phyloP scores from a whole-genome alignment of 1,140 invertebrate species.

The Drosophila ananassae region DNA sequence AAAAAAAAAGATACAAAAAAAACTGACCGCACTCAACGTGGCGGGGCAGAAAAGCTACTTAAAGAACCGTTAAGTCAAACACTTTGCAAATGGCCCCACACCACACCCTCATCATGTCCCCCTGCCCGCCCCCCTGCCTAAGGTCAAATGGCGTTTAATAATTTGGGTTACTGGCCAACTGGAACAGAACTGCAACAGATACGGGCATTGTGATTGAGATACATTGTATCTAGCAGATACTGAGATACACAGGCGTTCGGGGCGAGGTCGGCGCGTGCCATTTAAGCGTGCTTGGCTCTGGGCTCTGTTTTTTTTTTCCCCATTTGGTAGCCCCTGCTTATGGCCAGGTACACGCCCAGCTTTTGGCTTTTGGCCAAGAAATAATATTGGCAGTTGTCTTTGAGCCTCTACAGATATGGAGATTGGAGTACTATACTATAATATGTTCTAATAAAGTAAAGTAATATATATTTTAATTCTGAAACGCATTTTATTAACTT shows the following conservation, averaged over 20 bases:
- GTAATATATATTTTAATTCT: background rate
- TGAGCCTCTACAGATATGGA: conserved; percentile 7
- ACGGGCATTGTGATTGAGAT: conserved; percentile 48
- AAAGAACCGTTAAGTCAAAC: conserved; percentile 68
- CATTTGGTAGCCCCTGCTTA: conserved; percentile 9
- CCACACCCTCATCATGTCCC: background rate
- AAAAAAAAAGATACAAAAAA: conserved; percentile 8
- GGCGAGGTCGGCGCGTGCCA: conserved; percentile 72
- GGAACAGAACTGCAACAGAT: conserved; percentile 23
- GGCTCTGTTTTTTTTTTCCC: conserved; percentile 25
- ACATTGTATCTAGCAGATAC: conserved; percentile 61
- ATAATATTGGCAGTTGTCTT: conserved; percentile 51
- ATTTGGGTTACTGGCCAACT: conserved; percentile 63
- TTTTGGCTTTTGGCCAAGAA: conserved; percentile 42
- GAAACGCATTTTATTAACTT: background rate
- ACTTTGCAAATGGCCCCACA: conserved; percentile 67
- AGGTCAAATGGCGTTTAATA: conserved; percentile 82
- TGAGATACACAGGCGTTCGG: conserved; percentile 49
- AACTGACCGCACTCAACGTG: conserved; percentile 61
- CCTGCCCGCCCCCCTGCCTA: conserved; percentile 39
- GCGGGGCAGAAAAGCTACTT: conserved; percentile 54
- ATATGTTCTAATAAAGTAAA: background rate
- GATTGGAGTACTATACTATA: background rate
- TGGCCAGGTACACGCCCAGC: conserved; percentile 63
- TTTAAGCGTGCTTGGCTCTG: conserved; percentile 62